Conservation (phyloP, 2,888 invertebrate species). For the Octonoba sinensis region DNA sequence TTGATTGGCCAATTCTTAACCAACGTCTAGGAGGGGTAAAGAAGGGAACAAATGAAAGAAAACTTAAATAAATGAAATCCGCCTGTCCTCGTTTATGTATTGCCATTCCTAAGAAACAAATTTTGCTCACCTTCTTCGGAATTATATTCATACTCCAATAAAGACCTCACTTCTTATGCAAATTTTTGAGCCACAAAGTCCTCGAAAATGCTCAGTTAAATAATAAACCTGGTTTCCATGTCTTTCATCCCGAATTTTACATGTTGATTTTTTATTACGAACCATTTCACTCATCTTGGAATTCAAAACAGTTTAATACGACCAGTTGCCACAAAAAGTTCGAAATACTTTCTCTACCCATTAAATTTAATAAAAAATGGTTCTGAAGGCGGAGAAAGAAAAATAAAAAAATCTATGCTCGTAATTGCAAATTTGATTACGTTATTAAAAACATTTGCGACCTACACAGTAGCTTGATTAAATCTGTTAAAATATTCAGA, state of each 20-base stretch:
- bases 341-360: not conserved
- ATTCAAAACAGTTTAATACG: conserved; percentile 18
- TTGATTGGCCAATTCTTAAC: conserved; percentile 34
- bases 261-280: conserved; percentile 22
- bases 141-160: conserved; percentile 46
- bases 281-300: not conserved
- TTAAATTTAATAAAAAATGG: conserved; percentile 2
- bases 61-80: no score
- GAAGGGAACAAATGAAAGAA: not conserved
- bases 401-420: conserved; percentile 30
- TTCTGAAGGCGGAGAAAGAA: no score
- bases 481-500: conserved; percentile 33
- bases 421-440: conserved; percentile 60
- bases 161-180: conserved; percentile 32
- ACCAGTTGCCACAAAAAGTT: not conserved
- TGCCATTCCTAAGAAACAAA: conserved; percentile 25
- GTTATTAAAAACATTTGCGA: conserved; percentile 57
- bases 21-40: not conserved
- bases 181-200: conserved; percentile 7
- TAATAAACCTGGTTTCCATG: conserved; percentile 23
- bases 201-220: conserved; percentile 11
- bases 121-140: conserved; percentile 17
- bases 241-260: not conserved
- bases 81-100: no score
- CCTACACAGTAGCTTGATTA: conserved; percentile 42